Evolutionary conservation across 2,888 invertebrate species (phyloP), one percentile per base, ranked within the genome.

Genomic region (Cheilosia vulpina): DNA sequence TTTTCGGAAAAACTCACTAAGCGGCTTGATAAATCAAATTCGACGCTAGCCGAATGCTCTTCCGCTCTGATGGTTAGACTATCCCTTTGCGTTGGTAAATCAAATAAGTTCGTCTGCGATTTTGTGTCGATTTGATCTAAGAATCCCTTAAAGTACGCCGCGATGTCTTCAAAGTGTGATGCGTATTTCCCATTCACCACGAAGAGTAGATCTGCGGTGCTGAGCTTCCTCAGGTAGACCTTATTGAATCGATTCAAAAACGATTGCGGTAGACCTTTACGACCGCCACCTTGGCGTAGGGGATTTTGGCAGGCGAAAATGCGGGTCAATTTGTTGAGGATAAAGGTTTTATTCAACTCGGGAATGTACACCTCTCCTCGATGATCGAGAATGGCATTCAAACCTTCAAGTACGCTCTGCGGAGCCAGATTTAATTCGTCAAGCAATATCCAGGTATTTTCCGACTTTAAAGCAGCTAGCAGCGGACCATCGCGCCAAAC

Each of bases 241-340:
- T 98, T 98, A 4, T 98, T 98, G 90, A 99, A 99, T 89, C 99
- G 94, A 92, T 99, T 99, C 0, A 99, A 93, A 91, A 99, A 99
- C 0, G 99, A 99, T 89, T 97, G 95, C 0, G 99, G 99, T 34
- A 99, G 93, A 0, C 99, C 99, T 91, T 99, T 95, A 87, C 99
- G 94, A 0, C 97, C 98, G 0, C 99, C 99, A 11, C 99, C 99
- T 93, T 99, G 98, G 89, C 95, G 95, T 50, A 97, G 93, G 0
- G 99, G 99, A 93, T 99, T 99, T 93, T 99, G 99, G 89, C 99
- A 99, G 0, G 97, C 99, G 92, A 99, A 99, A 63, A 99, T 94
- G 88, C 96, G 95, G 0, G 98, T 98, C 88, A 95, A 94, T 73
- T 93, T 91, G 90, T 94, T 95, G 0, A 99, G 94, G 82, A 94